Evolutionary conservation across 2,888 invertebrate genomes (phyloP).

Genomic region (Actias luna): DNA sequence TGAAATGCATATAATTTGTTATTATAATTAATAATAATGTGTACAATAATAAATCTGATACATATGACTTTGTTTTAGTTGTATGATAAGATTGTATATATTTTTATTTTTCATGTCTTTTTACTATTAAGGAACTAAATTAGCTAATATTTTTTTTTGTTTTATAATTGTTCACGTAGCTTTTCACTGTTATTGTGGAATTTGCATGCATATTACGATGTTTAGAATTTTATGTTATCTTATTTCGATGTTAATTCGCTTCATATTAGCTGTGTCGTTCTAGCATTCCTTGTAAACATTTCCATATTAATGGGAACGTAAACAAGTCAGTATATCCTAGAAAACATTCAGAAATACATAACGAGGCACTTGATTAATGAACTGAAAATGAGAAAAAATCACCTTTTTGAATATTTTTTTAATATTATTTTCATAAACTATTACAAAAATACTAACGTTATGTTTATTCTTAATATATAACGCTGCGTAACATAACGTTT

Average conservation of each 20-base stretch:
- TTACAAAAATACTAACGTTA: no score
- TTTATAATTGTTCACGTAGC: neutral
- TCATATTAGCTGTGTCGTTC: neutral
- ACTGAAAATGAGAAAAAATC: no score
- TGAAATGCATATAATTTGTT: neutral
- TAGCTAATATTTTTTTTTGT: neutral
- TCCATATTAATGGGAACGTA: neutral
- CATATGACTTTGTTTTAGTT: neutral
- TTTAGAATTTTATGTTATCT: neutral
- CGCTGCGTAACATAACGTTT: no score
- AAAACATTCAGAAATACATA: no score
- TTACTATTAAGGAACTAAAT: no score
- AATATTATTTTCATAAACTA: no score
- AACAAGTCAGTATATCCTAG: no score
- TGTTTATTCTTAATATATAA: no score
- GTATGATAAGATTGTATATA: neutral
- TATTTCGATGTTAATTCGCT: neutral
- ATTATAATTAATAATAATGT: neutral
- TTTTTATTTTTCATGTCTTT: no score
- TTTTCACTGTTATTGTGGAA: neutral
- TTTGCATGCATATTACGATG: neutral
- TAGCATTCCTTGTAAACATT: neutral
- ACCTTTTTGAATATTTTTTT: no score
- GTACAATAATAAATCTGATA: neutral
- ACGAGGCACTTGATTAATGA: neutral